phyloP scores from a whole-genome alignment of 2,888 invertebrate species.

The Metalampra italica region DNA sequence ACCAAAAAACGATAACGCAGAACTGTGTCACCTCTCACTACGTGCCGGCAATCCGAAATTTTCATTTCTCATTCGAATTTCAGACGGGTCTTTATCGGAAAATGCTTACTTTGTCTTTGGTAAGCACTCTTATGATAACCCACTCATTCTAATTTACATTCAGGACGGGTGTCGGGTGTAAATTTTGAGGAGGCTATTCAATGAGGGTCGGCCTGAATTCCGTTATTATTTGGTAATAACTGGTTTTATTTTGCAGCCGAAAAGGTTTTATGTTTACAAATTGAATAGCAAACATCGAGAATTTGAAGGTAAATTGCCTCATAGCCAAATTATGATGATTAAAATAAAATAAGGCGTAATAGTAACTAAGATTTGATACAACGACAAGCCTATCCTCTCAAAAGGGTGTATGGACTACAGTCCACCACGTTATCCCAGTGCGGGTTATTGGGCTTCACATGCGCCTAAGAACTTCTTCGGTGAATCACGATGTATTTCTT shows the following conservation, averaged over 20 bases:
- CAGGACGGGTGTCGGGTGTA: conserved; percentile 33
- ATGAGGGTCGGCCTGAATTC: conserved; percentile 3
- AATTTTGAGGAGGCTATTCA: conserved; percentile 22
- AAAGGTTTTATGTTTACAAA: not conserved
- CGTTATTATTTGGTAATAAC: conserved; percentile 2
- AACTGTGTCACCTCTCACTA: conserved; percentile 24
- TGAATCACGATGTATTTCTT: no score
- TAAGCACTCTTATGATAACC: conserved; percentile 38
- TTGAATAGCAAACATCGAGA: no score
- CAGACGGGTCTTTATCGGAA: conserved; percentile 33
- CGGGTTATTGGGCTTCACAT: no score
- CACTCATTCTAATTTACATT: conserved; percentile 34
- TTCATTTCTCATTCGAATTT: conserved; percentile 25
- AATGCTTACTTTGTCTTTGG: conserved; percentile 41
- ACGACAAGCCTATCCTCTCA: no score
- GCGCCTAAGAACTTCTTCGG: no score
- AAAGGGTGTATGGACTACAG: no score
- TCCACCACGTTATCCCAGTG: no score
- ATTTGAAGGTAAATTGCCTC: no score
- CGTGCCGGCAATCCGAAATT: conserved; percentile 31
- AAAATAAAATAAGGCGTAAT: no score
- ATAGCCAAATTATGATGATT: no score
- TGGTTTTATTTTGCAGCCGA: not conserved
- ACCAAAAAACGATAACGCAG: conserved; percentile 26
- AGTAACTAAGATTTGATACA: no score